phyloP scores from a whole-genome alignment of 2,113 vertebrate genomes.

The Sylvia atricapilla region DNA sequence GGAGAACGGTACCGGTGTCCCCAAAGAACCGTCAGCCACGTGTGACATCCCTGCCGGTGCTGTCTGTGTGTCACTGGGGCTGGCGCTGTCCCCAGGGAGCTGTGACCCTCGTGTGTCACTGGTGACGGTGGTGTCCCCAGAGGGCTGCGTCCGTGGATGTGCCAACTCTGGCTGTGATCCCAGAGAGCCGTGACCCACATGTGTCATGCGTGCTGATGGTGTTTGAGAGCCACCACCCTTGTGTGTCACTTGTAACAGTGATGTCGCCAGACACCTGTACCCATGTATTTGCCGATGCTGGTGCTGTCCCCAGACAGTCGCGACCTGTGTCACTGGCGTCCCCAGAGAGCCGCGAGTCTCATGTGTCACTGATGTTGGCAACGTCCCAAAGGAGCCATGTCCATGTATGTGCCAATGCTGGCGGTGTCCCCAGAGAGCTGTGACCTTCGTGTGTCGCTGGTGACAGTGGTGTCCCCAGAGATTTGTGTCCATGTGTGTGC shows the following conservation, averaged over 20 bases:
- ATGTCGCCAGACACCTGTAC: neutral
- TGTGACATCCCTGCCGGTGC: neutral
- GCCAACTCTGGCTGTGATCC: neutral
- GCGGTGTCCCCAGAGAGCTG: neutral
- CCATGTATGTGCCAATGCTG: neutral
- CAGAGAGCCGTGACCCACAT: neutral
- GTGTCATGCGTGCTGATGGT: neutral
- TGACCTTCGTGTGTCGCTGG: neutral
- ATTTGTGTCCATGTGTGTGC: neutral
- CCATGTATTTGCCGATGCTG: neutral
- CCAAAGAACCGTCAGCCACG: neutral
- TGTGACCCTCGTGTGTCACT: neutral
- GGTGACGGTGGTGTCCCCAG: neutral
- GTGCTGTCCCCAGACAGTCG: neutral
- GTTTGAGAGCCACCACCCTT: neutral
- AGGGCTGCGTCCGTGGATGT: neutral
- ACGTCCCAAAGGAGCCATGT: neutral
- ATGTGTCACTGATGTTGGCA: neutral
- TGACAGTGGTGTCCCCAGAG: neutral
- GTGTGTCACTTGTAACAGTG: neutral
- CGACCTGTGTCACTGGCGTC: neutral
- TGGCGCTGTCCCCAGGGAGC: neutral
- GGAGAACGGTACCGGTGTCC: neutral
- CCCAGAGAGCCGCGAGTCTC: neutral
- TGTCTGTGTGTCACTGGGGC: neutral